Percentiles rank a stretch among this genome's conserved stretches.
phyloP scores from a whole-genome alignment of 2,797 vertebrate species.

The Silurus aristotelis region DNA sequence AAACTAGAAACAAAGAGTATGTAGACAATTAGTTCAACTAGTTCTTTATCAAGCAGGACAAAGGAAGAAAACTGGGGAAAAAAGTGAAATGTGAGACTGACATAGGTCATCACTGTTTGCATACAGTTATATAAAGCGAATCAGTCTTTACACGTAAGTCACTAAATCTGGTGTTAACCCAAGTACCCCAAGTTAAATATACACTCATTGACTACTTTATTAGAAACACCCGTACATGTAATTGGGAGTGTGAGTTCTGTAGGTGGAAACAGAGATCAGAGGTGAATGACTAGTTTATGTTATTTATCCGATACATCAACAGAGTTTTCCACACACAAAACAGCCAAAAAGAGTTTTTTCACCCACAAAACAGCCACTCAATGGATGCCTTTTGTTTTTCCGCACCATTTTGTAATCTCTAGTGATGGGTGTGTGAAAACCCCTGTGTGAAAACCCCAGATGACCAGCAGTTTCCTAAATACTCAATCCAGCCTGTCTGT shows the following conservation, averaged over 20 bases:
- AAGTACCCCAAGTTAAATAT: neutral
- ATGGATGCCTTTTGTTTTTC: neutral
- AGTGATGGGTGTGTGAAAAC: neutral
- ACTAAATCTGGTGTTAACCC: neutral
- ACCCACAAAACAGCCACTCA: neutral
- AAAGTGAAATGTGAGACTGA: constrained; percentile 3
- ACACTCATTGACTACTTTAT: neutral
- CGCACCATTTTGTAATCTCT: neutral
- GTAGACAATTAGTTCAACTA: neutral
- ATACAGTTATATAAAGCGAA: neutral
- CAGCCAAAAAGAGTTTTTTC: too few species aligned
- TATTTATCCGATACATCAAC: neutral
- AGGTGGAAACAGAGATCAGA: neutral
- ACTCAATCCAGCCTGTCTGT: neutral
- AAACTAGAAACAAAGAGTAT: neutral
- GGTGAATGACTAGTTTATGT: neutral
- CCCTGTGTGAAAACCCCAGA: neutral
- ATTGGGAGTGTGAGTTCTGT: too few species aligned
- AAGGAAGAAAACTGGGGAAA: constrained; percentile 8
- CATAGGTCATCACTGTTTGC: neutral
- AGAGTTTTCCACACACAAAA: too few species aligned
- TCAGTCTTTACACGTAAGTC: neutral
- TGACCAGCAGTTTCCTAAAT: neutral
- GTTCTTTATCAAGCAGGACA: neutral
- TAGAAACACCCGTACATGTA: neutral